Evolutionary conservation across 2,888 invertebrate genomes (phyloP).

Genomic region (Liposcelis brunnea): DNA sequence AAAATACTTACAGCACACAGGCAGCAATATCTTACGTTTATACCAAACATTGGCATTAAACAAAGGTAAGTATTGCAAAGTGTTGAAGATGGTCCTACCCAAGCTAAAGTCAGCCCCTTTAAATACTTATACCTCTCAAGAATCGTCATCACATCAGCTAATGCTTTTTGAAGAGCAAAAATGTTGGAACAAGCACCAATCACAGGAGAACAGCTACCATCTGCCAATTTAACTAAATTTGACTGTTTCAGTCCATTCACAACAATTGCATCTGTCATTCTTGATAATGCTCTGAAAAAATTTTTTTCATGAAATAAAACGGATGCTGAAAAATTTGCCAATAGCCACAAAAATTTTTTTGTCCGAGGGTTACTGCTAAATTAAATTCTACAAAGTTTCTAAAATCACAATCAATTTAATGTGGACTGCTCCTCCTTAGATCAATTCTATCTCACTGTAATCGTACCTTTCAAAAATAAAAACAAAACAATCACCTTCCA

Average conservation of each 20-base stretch:
- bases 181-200: constrained; percentile 12
- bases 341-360: too few species aligned
- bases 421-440: too few species aligned
- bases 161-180: constrained; percentile 13
- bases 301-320: too few species aligned
- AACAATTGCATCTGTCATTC: constrained; percentile 6
- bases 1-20: constrained; percentile 4
- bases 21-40: constrained; percentile 13
- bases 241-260: constrained; percentile 11
- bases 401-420: too few species aligned
- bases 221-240: constrained; percentile 12
- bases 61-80: constrained; percentile 16
- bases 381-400: background rate
- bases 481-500: constrained; percentile 14
- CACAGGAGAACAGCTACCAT: constrained; percentile 15
- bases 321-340: too few species aligned
- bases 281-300: constrained; percentile 1
- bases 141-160: constrained; percentile 16
- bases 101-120: constrained; percentile 14
- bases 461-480: constrained; percentile 1
- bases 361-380: too few species aligned
- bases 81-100: constrained; percentile 13
- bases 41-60: constrained; percentile 15
- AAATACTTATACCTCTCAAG: constrained; percentile 15
- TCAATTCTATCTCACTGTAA: too few species aligned